Evolutionary conservation across 2,888 invertebrate genomes (phyloP).

Genomic region (Dicyrtomina minuta): DNA sequence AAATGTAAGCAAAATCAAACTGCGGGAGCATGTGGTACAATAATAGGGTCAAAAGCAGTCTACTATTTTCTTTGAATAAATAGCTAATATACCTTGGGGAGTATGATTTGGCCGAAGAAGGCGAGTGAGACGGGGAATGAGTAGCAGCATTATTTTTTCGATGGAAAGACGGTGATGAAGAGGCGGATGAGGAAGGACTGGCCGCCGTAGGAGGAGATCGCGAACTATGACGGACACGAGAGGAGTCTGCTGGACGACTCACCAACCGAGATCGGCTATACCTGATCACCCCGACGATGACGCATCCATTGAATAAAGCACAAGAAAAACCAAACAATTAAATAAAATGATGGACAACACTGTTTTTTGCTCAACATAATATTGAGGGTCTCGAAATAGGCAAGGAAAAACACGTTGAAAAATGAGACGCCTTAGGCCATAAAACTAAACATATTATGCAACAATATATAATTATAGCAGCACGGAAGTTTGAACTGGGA

Average conservation of each 20-base stretch:
- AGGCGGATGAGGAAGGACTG: constrained; percentile 51
- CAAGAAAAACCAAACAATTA: constrained; percentile 21
- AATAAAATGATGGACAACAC: not conserved
- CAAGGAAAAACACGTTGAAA: not conserved
- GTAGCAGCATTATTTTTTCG: constrained; percentile 50
- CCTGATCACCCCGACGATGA: constrained; percentile 41
- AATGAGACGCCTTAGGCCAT: not conserved
- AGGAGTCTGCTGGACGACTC: constrained; percentile 51
- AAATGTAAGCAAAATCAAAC: too few species aligned
- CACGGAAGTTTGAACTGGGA: not conserved
- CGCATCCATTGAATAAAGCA: constrained; percentile 29
- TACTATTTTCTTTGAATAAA: constrained; percentile 3
- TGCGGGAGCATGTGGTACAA: not conserved
- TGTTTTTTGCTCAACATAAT: not conserved
- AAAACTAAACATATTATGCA: not conserved
- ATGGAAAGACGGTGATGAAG: constrained; percentile 53
- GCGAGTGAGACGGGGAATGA: constrained; percentile 54
- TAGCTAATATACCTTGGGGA: constrained; percentile 51
- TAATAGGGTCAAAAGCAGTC: not conserved
- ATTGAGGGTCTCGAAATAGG: too few species aligned
- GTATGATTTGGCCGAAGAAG: constrained; percentile 54
- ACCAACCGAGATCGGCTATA: constrained; percentile 53
- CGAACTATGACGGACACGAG: constrained; percentile 52
- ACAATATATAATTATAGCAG: not conserved
- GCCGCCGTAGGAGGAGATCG: constrained; percentile 51